A percentile compares a stretch with the other conserved stretches of the same genome.
Evolutionary conservation across 2,797 vertebrate species (phyloP).

Genomic region (Clarias fuscus): DNA sequence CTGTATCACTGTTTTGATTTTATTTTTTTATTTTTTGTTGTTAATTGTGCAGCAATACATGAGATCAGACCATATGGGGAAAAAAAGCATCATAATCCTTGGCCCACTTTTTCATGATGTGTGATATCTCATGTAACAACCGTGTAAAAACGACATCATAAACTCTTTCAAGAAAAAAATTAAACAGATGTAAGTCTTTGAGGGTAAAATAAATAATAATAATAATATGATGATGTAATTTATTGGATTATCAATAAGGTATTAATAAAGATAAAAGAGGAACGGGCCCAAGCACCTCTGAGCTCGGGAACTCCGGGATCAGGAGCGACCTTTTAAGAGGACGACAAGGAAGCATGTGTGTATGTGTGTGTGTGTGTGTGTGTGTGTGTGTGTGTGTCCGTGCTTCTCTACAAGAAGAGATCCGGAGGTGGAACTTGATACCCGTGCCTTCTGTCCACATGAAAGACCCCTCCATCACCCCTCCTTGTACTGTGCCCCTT

Average conservation of each 20-base stretch:
- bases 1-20: too few species aligned
- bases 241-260: neutral
- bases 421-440: slow-evolving; percentile 55
- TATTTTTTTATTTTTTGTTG: too few species aligned
- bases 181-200: neutral
- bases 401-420: slow-evolving; percentile 13
- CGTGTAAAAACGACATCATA: neutral
- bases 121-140: neutral
- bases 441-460: slow-evolving; percentile 49
- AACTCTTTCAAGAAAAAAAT: neutral
- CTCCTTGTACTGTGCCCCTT: slow-evolving; percentile 40
- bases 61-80: neutral
- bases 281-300: neutral
- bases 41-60: neutral
- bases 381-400: slow-evolving; percentile 28
- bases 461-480: slow-evolving; percentile 42
- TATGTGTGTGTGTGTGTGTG: slow-evolving; percentile 28
- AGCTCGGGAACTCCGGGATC: neutral
- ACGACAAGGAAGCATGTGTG: slow-evolving; percentile 8
- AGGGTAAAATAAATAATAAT: too few species aligned
- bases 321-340: slow-evolving; percentile 21
- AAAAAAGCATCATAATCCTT: neutral
- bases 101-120: neutral
- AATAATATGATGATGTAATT: too few species aligned
- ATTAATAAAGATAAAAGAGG: neutral